A percentile compares a stretch with the other conserved stretches of the same genome.
Conservation (phyloP, 1,140 invertebrate species). For the Sinella curviseta region DNA sequence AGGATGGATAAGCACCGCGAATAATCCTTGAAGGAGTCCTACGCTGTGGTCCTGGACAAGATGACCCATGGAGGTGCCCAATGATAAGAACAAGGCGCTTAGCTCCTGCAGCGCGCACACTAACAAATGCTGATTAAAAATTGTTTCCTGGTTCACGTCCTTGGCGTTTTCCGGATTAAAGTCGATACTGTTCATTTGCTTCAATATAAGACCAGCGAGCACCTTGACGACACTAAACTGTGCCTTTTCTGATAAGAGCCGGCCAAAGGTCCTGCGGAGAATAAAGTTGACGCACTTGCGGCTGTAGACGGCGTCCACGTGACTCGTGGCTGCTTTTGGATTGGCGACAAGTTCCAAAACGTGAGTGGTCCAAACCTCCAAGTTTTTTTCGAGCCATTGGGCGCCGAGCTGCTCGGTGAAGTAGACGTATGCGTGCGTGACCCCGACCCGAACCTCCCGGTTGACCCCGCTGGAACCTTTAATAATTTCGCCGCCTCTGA, state of each 20-base stretch:
- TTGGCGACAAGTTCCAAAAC: conserved; percentile 88
- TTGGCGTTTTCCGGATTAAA: conserved; percentile 82
- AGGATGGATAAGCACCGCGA: conserved; percentile 86
- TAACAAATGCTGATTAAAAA: conserved; percentile 90
- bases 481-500: conserved; percentile 95
- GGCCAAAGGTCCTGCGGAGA: conserved; percentile 83
- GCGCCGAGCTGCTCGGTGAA: conserved; percentile 83
- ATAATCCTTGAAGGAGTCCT: conserved; percentile 63
- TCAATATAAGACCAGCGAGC: conserved; percentile 84
- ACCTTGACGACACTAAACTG: conserved; percentile 94
- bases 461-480: conserved; percentile 90
- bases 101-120: conserved; percentile 93
- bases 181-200: conserved; percentile 93
- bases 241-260: conserved; percentile 92
- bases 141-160: conserved; percentile 82
- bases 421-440: conserved; percentile 75
- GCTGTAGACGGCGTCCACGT: conserved; percentile 96
- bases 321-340: conserved; percentile 88
- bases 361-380: conserved; percentile 80
- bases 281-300: conserved; percentile 97
- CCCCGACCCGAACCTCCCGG: conserved; percentile 91
- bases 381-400: conserved; percentile 90
- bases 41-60: conserved; percentile 75
- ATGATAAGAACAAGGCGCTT: conserved; percentile 76
- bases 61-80: conserved; percentile 88